Conservation (phyloP, 1,140 invertebrate genomes). For the Diploscapter pachys region DNA sequence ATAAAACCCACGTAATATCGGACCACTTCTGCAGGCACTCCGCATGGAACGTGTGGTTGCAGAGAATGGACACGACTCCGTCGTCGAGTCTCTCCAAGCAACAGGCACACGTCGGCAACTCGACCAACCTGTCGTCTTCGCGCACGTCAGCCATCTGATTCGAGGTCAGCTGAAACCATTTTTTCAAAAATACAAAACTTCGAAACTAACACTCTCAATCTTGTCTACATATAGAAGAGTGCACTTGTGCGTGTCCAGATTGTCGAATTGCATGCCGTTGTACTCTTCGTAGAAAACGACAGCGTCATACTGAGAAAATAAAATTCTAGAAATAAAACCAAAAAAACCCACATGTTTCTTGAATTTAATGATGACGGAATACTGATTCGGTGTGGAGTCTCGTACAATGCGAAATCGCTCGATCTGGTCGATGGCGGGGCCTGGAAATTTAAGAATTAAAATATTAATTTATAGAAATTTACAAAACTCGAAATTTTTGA, state of each 20-base stretch:
- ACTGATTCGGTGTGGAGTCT: constrained; percentile 81
- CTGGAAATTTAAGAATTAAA: neutral
- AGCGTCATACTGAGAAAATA: constrained; percentile 69
- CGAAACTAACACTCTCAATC: constrained; percentile 71
- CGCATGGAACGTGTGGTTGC: constrained; percentile 97
- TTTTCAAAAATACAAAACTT: neutral
- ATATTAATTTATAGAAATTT: too few species aligned
- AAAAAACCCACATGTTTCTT: constrained; percentile 65
- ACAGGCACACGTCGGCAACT: constrained; percentile 94
- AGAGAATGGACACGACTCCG: constrained; percentile 91
- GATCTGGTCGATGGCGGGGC: constrained; percentile 8
- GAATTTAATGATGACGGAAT: constrained; percentile 90
- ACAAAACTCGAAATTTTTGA: too few species aligned
- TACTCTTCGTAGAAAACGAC: constrained; percentile 87
- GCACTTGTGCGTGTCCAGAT: constrained; percentile 84
- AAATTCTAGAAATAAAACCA: constrained; percentile 2
- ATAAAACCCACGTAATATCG: constrained; percentile 70
- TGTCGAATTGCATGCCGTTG: constrained; percentile 87
- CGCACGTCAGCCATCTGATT: neutral
- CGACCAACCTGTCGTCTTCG: constrained; percentile 56
- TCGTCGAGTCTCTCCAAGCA: constrained; percentile 89
- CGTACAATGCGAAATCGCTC: constrained; percentile 75
- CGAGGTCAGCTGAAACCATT: neutral
- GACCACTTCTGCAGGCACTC: constrained; percentile 91
- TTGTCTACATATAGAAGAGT: constrained; percentile 88